Evolutionary conservation across 2,113 vertebrate genomes (phyloP), one percentile per base, ranked within the genome.

Genomic region (Tachysurus fulvidraco): DNA sequence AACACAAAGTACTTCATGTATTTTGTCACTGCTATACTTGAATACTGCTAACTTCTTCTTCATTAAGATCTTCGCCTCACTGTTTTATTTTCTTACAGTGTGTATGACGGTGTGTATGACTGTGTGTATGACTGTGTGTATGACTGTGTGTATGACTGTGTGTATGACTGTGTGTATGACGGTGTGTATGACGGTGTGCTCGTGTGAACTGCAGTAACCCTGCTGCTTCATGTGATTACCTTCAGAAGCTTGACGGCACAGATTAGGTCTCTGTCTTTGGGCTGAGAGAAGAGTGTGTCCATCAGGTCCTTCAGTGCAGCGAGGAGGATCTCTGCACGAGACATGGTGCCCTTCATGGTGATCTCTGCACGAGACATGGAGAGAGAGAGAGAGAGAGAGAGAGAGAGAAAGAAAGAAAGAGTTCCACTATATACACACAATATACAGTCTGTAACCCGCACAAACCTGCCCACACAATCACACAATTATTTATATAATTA

Each of bases 171-270:
- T 3, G 41, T n/a, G n/a, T n/a, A n/a, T n/a, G n/a, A n/a, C n/a
- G n/a, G n/a, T n/a, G n/a, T 19, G 36, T 8, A 36, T 64, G 9
- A 28, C 6, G 1, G 64, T 67, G n/a, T 9, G 41, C 21, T 74
- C 71, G 46, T 50, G 71, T 74, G 71, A 74, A 41, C 71, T 44
- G 7, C 19, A 74, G 71, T 44, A 46, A 74, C 36, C 21, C 69
- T 16, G 44, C 12, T 50, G 71, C 6, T 5, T 41, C 4, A 2
- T 50, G 11, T 14, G 69, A 2, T 73, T 86, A 97, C 97, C 96
- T 98, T 98, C 52, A 98, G 91, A 90, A 98, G 93, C 88, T 97
- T 97, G 65, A 97, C 96, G 14, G 96, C 96, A 94, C 97, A 98
- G 90, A 97, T 97, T 89, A 99, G 95, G 92, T 99, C 99, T 89